Conservation (phyloP, 2,797 vertebrate species). For the Lacerta bilineata region DNA sequence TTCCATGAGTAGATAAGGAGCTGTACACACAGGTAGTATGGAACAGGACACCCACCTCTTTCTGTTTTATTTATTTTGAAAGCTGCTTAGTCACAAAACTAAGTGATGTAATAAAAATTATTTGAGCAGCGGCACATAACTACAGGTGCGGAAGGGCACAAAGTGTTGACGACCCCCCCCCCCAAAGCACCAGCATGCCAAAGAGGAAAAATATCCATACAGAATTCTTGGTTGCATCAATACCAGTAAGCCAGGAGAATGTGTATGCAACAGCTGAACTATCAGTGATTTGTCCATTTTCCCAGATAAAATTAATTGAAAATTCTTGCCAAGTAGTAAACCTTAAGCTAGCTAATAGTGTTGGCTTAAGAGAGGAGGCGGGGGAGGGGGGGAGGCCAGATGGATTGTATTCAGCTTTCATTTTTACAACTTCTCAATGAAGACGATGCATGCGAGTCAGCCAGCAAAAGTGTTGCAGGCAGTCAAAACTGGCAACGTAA, state of each 20-base stretch:
- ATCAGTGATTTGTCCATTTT: not conserved
- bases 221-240: not conserved
- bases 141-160: not conserved
- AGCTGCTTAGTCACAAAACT: too few relatives aligned
- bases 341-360: not conserved
- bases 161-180: too few relatives aligned
- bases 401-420: not conserved
- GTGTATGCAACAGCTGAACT: not conserved
- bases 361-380: not conserved
- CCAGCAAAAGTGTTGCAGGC: constrained; percentile 2
- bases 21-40: not conserved
- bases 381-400: not conserved
- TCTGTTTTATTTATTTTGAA: not conserved
- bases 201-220: not conserved
- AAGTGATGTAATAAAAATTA: not conserved
- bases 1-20: not conserved
- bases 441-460: not conserved
- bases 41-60: not conserved
- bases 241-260: not conserved
- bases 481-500: not conserved
- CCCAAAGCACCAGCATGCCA: not conserved
- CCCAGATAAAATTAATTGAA: not conserved
- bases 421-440: not conserved
- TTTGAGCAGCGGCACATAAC: not conserved
- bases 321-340: not conserved